These are phyloP conservation scores for Arnoldichthys spilopterus DNA, from an alignment of 2,797 vertebrate species.

Conservation along the genomic window DNA sequence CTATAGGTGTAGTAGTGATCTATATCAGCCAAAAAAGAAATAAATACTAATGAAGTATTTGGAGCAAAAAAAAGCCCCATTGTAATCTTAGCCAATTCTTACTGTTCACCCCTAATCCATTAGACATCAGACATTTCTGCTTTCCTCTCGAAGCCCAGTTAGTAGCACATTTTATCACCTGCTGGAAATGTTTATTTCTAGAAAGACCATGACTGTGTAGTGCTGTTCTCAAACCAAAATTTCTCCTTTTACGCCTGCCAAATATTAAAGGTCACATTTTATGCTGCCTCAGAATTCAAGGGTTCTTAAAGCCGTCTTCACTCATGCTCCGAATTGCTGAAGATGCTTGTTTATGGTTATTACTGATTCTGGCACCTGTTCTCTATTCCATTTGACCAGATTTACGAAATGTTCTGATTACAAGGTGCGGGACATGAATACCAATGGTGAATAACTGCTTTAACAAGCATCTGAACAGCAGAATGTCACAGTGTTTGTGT, in stretches of 20 bases:
- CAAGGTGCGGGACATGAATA: neutral
- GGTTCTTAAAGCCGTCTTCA: neutral
- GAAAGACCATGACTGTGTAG: neutral
- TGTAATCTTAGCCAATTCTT: no score
- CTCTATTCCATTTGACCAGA: neutral
- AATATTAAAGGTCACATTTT: neutral
- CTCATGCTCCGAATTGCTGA: neutral
- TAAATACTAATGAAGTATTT: no score
- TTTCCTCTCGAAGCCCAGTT: no score
- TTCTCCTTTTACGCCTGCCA: neutral
- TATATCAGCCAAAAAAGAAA: no score
- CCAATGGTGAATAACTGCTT: neutral
- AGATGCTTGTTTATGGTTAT: neutral
- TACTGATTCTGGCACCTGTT: neutral
- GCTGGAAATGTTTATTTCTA: neutral
- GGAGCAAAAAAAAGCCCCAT: no score
- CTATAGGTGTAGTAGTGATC: no score
- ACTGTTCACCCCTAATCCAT: no score
- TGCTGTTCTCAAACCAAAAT: neutral
- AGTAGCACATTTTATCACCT: neutral
- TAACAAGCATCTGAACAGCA: neutral
- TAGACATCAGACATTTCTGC: neutral
- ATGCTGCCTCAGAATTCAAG: neutral
- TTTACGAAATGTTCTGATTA: neutral
- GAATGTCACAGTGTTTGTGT: neutral